Percentiles rank a stretch among this genome's conserved stretches.
Evolutionary conservation across 1,140 invertebrate species (phyloP).

Genomic region (Drusus annulatus): DNA sequence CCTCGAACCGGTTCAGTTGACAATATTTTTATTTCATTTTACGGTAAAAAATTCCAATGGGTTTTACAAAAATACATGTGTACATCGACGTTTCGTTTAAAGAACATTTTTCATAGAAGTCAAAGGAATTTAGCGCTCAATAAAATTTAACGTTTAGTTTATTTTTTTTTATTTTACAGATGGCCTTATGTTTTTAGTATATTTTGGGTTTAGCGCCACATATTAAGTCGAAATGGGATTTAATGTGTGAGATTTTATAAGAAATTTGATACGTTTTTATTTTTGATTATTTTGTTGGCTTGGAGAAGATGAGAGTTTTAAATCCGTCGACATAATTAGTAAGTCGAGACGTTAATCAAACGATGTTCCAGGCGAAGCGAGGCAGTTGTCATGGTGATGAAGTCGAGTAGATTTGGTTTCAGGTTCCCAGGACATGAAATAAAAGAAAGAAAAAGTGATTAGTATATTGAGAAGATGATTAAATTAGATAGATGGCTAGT

Average conservation of each 20-base stretch:
- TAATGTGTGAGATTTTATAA: too few relatives aligned
- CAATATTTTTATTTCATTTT: conserved; percentile 11
- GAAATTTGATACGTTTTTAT: too few relatives aligned
- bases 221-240: too few relatives aligned
- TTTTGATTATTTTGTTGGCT: too few relatives aligned
- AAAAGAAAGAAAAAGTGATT: conserved; percentile 42
- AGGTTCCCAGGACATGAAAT: conserved; percentile 41
- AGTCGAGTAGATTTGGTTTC: background rate
- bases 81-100: background rate
- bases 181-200: background rate
- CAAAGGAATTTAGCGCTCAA: background rate
- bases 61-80: background rate
- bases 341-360: too few relatives aligned
- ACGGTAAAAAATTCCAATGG: background rate
- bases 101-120: background rate
- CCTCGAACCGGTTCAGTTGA: conserved; percentile 1
- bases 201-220: too few relatives aligned
- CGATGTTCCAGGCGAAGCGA: background rate
- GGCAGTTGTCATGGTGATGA: conserved; percentile 1
- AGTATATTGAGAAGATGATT: conserved; percentile 16
- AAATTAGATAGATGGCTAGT: too few relatives aligned
- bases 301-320: too few relatives aligned
- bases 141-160: too few relatives aligned
- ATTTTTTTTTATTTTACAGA: background rate
- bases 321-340: too few relatives aligned